Evolutionary conservation across 1,140 invertebrate genomes (phyloP), one percentile per base, ranked within the genome.

Genomic region (Anoplophora glabripennis): DNA sequence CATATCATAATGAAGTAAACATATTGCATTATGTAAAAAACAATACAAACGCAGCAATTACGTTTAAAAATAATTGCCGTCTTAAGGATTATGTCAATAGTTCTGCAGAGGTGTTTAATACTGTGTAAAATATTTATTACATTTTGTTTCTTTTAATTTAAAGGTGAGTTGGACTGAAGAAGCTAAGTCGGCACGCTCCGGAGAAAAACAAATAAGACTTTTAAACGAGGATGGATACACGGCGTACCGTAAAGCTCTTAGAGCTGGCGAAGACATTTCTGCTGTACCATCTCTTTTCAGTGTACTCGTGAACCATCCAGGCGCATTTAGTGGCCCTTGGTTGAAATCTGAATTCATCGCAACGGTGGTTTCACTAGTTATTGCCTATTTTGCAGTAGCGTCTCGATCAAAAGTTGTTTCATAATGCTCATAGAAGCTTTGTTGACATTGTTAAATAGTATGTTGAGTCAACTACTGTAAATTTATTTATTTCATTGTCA

Each of bases 81-180:
- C n/a, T n/a, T n/a, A n/a, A n/a, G n/a, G n/a, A n/a, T n/a, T n/a
- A n/a, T n/a, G n/a, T n/a, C n/a, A n/a, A n/a, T n/a, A n/a, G n/a
- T n/a, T n/a, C n/a, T n/a, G n/a, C n/a, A n/a, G n/a, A n/a, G n/a
- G n/a, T n/a, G n/a, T n/a, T n/a, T n/a, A n/a, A n/a, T n/a, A n/a
- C n/a, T n/a, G n/a, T n/a, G n/a, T 28, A 28, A 28, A 2, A 28
- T 28, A 28, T 28, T 2, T 28, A 28, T 33, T 33, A 33, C 14
- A 51, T 15, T 7, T 7, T 41, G 37, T 4, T 57, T 33, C 10
- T n/a, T 37, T 57, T 62, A 48, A 58, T 61, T 34, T 74, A 76
- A 1, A 96, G 89, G 86, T 97, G 11, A 96, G 92, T 65, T 96
- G 92, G 90, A 90, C 89, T 46, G 90, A 94, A 74, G 93, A 95